Conservation (phyloP, 2,113 vertebrate species). For the Charadrius vociferus region DNA sequence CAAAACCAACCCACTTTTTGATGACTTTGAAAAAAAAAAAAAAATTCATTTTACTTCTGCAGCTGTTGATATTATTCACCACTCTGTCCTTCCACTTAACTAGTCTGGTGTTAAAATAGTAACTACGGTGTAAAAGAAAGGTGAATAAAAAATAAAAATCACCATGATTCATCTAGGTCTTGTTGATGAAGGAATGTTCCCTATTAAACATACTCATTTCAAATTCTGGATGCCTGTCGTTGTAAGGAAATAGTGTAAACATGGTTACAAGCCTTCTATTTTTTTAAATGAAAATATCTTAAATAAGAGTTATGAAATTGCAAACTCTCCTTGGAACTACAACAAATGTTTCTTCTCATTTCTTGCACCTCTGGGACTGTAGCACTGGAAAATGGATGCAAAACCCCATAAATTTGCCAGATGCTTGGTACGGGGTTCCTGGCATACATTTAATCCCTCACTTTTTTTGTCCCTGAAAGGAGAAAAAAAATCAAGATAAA, state of each 20-base stretch:
- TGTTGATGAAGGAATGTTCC: neutral
- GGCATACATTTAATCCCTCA: neutral
- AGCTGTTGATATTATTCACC: neutral
- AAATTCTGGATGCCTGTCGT: neutral
- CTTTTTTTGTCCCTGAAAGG: neutral
- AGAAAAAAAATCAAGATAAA: neutral
- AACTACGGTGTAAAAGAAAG: neutral
- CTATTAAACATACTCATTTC: neutral
- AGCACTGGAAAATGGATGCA: slow-evolving; percentile 19
- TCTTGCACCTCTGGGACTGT: slow-evolving; percentile 4
- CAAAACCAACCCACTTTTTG: neutral
- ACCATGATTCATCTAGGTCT: neutral
- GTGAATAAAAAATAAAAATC: neutral
- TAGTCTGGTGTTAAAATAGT: neutral
- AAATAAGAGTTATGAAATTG: slow-evolving; percentile 24
- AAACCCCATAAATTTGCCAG: slow-evolving; percentile 14
- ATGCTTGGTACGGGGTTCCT: neutral
- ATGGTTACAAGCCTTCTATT: neutral
- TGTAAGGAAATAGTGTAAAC: neutral
- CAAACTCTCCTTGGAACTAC: slow-evolving; percentile 1
- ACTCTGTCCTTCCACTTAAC: neutral
- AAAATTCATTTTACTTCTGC: neutral
- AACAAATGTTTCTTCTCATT: slow-evolving; percentile 41
- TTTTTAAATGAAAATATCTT: neutral
- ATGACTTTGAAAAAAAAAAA: neutral